Base-by-base conservation (phyloP, 2,113 vertebrate species). In the Ciconia boyciana region DNA sequence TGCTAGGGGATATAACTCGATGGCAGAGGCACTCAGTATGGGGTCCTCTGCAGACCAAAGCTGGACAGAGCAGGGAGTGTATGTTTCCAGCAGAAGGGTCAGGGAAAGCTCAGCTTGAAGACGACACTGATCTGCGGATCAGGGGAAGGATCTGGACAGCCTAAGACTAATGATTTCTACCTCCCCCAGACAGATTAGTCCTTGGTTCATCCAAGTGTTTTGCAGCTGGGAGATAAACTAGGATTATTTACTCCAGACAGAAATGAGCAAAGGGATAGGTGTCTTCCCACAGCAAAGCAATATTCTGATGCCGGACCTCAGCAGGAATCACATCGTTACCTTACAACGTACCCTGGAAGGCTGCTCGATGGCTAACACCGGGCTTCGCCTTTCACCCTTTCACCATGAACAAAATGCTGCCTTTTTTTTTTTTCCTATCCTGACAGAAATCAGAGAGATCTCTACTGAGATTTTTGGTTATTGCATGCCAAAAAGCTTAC, bases 1-100 rank as follows among this genome's bases (percentile, higher is more conserved):
- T 11, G 32, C 74, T 34, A 0, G 1, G 39, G 49, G 65, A 3
- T 10, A 57, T 3, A 14, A 43, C 8, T 44, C 0, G 0, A 11
- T 49, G 52, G 68, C 51, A 87, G 46, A 31, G 55, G 44, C 31
- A 28, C 26, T 41, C 16, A 2, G 8, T 0, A 19, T 1, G 24
- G 70, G 68, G 28, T 72, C 17, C 78, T 4, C n/a, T 1, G 4
- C 31, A 12, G 26, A 9, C 5, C 19, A 0, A 15, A 49, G 26
- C 52, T 32, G 79, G 58, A 55, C 0, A 1, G 55, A 69, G 62
- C 7, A 14, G 11, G 13, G 18, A 44, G 19, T 0, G 17, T 4
- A 9, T 1, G 1, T 3, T 80, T 32, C 60, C 83, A 75, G 65
- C 29, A 28, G n/a, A 2, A 16, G 24, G 44, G 32, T 72, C 75